Evolutionary conservation across 2,797 vertebrate species (phyloP).

Genomic region (Sandelia bainsii): DNA sequence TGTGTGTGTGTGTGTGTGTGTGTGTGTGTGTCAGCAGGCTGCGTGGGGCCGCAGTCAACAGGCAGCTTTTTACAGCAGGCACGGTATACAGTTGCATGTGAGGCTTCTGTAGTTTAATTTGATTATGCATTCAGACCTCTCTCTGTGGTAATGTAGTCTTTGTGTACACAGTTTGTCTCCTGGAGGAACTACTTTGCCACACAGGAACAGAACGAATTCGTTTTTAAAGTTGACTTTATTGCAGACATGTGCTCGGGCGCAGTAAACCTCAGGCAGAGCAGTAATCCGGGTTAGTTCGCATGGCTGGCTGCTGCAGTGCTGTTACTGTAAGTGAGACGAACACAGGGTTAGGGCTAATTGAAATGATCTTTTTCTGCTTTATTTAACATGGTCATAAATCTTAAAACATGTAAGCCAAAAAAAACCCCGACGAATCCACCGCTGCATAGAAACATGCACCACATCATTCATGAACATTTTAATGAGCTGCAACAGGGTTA

Average conservation of each 20-base stretch:
- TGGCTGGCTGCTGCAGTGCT: slow-evolving; percentile 14
- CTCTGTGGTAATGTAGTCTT: neutral
- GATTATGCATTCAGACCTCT: slow-evolving; percentile 43
- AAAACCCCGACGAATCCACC: no score
- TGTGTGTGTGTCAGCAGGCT: slow-evolving; percentile 18
- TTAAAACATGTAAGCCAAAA: slow-evolving; percentile 2
- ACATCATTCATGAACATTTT: slow-evolving; percentile 5
- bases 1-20: slow-evolving; percentile 28
- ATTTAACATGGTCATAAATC: neutral
- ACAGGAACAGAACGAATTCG: slow-evolving; percentile 9
- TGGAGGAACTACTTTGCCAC: neutral
- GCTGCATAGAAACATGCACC: neutral
- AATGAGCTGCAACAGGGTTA: slow-evolving; percentile 9
- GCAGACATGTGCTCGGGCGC: slow-evolving; percentile 23
- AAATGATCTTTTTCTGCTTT: slow-evolving; percentile 19
- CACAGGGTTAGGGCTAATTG: neutral
- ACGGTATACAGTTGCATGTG: slow-evolving; percentile 66
- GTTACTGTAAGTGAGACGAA: slow-evolving; percentile 35
- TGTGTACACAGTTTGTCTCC: neutral
- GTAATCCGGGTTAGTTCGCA: slow-evolving; percentile 48
- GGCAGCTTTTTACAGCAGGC: slow-evolving; percentile 43
- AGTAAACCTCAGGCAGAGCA: slow-evolving; percentile 26
- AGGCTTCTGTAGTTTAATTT: slow-evolving; percentile 46
- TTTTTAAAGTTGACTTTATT: slow-evolving; percentile 12
- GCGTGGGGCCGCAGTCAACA: slow-evolving; percentile 60